Base-by-base conservation (phyloP, 1,140 invertebrate species). In the Colletes latitarsis region DNA sequence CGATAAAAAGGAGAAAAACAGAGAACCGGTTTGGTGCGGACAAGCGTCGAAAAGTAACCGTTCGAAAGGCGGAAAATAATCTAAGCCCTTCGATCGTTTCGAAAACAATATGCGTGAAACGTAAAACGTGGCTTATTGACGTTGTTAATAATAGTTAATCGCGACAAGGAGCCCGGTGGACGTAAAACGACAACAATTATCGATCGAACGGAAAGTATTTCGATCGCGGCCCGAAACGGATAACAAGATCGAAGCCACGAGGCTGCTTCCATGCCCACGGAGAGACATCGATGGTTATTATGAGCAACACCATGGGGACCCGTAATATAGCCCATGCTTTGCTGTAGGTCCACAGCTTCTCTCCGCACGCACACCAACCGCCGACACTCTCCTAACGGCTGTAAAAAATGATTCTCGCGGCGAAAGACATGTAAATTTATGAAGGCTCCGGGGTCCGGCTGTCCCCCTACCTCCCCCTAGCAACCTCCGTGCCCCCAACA, bases 341-440 rank as follows among this genome's bases (percentile, higher is more conserved):
- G 92, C 91, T 92, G 92, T 92, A 92, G 92, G 92, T 92, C 92
- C 85, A 74, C 80, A 77, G 75, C 83, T 86, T 68, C 77, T 73
- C 67, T 77, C 85, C 85, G 70, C 85, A 83, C 81, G 72, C 81
- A 72, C 81, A 77, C 69, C 72, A 53, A 52, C 76, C 15, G 46
- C 46, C 55, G n/a, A 39, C 67, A 55, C 77, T 83, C 88, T 89
- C 87, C 86, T 90, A 90, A 89, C 86, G 88, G 81, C 86, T 89
- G 86, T 92, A 92, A 92, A 92, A 92, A 92, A 92, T 92, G 90
- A 93, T 93, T 89, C 91, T 92, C 87, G 90, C 89, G 88, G 87
- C 90, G 90, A 91, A 92, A 92, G 91, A 93, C 91, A 92, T 92
- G 92, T 90, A 92, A 93, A 92, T 93, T 93, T 93, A 93, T 92